Evolutionary conservation across 2,113 vertebrate genomes (phyloP), one percentile per base, ranked within the genome.

Genomic region (Oryzias celebensis): DNA sequence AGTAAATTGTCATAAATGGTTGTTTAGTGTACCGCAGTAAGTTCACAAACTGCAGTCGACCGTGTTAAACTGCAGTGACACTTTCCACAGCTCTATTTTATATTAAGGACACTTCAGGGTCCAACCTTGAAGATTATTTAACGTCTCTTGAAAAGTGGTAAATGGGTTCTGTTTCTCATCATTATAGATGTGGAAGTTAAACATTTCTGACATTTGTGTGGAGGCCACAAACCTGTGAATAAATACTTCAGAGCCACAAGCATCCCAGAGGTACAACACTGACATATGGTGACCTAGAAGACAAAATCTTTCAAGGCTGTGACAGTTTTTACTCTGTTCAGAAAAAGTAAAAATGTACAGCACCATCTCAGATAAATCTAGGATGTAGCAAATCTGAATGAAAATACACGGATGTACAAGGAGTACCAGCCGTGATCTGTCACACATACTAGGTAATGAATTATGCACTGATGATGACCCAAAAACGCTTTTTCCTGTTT

Each of bases 281-380:
- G 62, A 81, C 73, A 77, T 73, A 78, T 72, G 77, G 71, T 73
- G 76, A 78, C 81, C 71, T 53, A 76, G 44, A 71, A 68, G 62
- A 69, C 55, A 54, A 64, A 23, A 54, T 48, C 45, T 50, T 15
- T 70, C 16, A 14, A 58, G 54, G 53, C 53, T 65, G 51, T 18
- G 53, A 31, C n/a, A 20, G 54, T 53, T 65, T 71, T 8, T 26
- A 62, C 44, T 36, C 48, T 46, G 57, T 68, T 49, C 6, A 36
- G 58, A 60, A 13, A 45, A 45, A 14, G 18, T 46, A 5, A 51
- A 58, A 58, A 48, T 48, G n/a, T 20, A 48, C n/a, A 48, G n/a
- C n/a, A 2, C n/a, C 10, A 48, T 7, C 18, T 47, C 42, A 3
- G 18, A 63, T 18, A 16, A 18, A 45, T 28, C 20, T 45, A 18